Percentiles rank a stretch among this genome's conserved stretches.
Evolutionary conservation across 2,888 invertebrate genomes (phyloP).

Genomic region (Reticulitermes lucifugus): DNA sequence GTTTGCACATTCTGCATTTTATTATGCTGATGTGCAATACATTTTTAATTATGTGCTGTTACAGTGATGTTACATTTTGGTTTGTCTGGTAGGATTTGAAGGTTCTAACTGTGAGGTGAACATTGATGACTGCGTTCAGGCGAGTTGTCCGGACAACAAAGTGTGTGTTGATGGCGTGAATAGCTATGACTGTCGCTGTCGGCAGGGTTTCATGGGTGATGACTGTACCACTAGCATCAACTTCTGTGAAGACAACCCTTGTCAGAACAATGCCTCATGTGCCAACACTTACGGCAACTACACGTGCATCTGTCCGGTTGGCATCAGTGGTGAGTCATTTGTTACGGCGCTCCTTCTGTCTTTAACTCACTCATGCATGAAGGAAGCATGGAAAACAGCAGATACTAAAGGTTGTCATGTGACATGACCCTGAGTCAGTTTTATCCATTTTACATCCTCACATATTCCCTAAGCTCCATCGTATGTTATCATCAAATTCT

Average conservation of each 20-base stretch:
- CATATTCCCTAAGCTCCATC: not conserved
- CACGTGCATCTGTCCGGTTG: constrained; percentile 78
- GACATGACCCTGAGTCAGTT: too few species aligned
- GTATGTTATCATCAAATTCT: not conserved
- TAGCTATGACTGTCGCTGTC: constrained; percentile 72
- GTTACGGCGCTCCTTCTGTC: too few species aligned
- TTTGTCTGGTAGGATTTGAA: constrained; percentile 67
- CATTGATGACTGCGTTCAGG: constrained; percentile 74
- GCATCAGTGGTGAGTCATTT: constrained; percentile 57
- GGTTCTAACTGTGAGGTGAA: constrained; percentile 75
- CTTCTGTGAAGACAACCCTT: constrained; percentile 73
- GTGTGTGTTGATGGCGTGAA: constrained; percentile 69
- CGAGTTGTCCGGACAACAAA: constrained; percentile 66
- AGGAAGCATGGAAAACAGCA: too few species aligned
- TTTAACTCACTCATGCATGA: too few species aligned
- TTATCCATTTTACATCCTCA: too few species aligned
- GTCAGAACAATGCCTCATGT: constrained; percentile 80
- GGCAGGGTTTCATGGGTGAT: constrained; percentile 70
- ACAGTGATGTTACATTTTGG: not conserved
- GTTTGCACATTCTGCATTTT: too few species aligned
- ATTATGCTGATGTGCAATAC: too few species aligned
- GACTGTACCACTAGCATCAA: constrained; percentile 69
- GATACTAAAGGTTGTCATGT: too few species aligned
- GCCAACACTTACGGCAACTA: constrained; percentile 73
- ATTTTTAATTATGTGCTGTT: not conserved